Evolutionary conservation across 2,888 invertebrate species (phyloP).

Genomic region (Smittia sp.): DNA sequence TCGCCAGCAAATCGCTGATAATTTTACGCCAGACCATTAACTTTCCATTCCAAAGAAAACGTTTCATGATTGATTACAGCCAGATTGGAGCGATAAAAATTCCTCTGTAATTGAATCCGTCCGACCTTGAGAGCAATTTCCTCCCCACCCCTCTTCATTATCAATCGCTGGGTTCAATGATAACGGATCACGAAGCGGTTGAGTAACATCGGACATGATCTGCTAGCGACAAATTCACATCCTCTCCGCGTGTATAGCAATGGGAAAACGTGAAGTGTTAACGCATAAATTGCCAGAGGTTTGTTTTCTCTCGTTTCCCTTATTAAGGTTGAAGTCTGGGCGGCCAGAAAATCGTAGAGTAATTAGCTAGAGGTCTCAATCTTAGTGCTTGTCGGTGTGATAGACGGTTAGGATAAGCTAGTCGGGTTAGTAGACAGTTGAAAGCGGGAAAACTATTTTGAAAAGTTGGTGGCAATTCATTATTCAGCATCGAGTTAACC

Average conservation of each 20-base stretch:
- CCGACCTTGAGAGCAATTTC: slow-evolving; percentile 5
- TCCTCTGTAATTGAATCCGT: not conserved
- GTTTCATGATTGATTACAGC: not conserved
- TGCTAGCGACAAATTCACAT: not conserved
- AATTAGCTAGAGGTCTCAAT: too few relatives aligned
- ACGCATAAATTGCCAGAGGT: not conserved
- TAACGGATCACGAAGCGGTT: not conserved
- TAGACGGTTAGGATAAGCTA: too few relatives aligned
- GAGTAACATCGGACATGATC: not conserved
- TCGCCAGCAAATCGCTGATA: not conserved
- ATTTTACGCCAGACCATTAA: slow-evolving; percentile 2
- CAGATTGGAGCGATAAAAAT: not conserved
- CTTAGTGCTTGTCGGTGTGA: too few relatives aligned
- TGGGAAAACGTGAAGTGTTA: not conserved
- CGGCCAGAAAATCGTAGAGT: too few relatives aligned
- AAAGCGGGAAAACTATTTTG: too few relatives aligned
- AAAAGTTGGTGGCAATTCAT: too few relatives aligned
- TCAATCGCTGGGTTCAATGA: not conserved
- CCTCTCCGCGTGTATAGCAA: not conserved
- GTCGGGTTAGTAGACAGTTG: too few relatives aligned
- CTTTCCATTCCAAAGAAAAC: not conserved
- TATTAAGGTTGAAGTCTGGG: too few relatives aligned
- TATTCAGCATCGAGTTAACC: not conserved
- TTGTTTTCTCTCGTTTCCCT: not conserved
- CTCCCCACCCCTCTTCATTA: not conserved